Evolutionary conservation across 2,113 vertebrate species (phyloP), one percentile per base, ranked within the genome.

Genomic region (Urocitellus parryii): DNA sequence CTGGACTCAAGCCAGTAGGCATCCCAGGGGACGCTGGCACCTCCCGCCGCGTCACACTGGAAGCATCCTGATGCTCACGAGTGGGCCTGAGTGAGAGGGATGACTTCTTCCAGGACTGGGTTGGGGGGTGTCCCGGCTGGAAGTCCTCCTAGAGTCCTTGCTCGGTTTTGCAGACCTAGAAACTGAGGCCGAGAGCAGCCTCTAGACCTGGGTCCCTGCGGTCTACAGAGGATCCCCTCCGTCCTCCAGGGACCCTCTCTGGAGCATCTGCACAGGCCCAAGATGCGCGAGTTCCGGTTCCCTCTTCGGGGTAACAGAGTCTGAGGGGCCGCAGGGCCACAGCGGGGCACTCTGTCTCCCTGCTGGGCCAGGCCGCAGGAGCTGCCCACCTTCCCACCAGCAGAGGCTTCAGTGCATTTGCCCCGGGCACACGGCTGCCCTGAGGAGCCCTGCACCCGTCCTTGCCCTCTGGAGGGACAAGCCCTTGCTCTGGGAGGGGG

Each of bases 31-130:
- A 32, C 2, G 29, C 37, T 32, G 63, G 56, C 0, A 8, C n/a
- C 37, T n/a, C 18, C 32, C 0, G 0, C 2, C 2, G 18, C 1
- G 1, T 61, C 45, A 13, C 25, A 7, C 14, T 24, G 12, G 61
- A 58, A 37, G 6, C n/a, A 27, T 8, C 8, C 0, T 8, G 10
- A 17, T 27, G 14, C 11, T 88, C 32, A 1, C 2, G 5, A 8
- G 48, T 13, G 58, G 67, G 2, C 1, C 83, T 14, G 45, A 77
- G 17, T n/a, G 22, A 1, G 39, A 37, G 61, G 4, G 61, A 39
- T 0, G 2, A 5, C 17, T 63, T 68, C 72, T n/a, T 3, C 0
- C 24, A 5, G 37, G 58, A 16, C 34, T n/a, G 22, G 32, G 8
- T 58, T 1, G 0, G 22, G 20, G 56, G 32, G 18, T 29, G 2